Conservation (phyloP, 2,888 invertebrate species). For the Agonum fuliginosum region DNA sequence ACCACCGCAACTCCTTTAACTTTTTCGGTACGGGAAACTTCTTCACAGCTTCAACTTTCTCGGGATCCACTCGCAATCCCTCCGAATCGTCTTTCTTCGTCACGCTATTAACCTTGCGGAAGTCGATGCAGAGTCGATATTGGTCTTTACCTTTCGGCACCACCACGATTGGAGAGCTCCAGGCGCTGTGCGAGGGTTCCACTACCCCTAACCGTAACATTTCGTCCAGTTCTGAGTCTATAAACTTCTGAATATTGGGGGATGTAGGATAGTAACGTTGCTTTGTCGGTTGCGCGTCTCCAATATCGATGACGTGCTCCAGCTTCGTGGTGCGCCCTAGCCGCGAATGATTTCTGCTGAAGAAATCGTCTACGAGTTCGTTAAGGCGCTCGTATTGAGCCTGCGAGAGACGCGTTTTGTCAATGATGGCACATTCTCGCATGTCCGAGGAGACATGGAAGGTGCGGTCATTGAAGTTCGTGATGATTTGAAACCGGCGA, state of each 20-base stretch:
- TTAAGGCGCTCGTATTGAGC: too few species aligned
- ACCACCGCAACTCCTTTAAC: conserved; percentile 65
- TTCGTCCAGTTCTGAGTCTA: background rate
- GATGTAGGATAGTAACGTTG: conserved; percentile 62
- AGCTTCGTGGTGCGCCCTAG: background rate
- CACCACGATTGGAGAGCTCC: background rate
- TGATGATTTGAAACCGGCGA: too few species aligned
- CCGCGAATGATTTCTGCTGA: too few species aligned
- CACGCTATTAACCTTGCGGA: background rate
- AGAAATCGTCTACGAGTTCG: too few species aligned
- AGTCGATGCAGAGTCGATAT: background rate
- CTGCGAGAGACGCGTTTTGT: too few species aligned
- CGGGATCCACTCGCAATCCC: conserved; percentile 64
- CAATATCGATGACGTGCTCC: conserved; percentile 54
- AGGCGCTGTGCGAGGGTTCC: background rate
- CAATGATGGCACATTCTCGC: too few species aligned
- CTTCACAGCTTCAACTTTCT: conserved; percentile 64
- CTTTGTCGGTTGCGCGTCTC: conserved; percentile 59
- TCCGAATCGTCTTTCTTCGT: conserved; percentile 53
- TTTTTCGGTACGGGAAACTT: conserved; percentile 64
- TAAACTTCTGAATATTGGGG: conserved; percentile 53
- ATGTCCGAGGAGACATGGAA: too few species aligned
- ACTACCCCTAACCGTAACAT: background rate
- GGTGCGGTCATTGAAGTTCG: too few species aligned
- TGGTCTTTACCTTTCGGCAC: too few species aligned